A percentile compares a stretch with the other conserved stretches of the same genome.
Conservation (phyloP, 2,888 invertebrate species). For the Itoplectis maculator region DNA sequence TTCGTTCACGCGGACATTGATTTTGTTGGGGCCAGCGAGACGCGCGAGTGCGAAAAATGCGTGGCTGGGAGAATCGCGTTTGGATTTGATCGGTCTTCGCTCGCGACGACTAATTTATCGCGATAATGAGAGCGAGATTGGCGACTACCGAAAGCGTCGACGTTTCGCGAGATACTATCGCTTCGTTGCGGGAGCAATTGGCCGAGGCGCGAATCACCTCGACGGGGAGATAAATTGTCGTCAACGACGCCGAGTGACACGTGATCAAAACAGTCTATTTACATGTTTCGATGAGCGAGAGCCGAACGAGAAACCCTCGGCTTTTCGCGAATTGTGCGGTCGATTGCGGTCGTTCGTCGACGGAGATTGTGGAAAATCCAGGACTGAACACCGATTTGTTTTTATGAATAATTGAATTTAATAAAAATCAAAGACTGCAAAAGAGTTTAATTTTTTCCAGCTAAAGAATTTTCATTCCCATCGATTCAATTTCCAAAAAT, state of each 20-base stretch:
- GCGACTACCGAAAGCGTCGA: constrained; percentile 30
- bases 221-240: constrained; percentile 55
- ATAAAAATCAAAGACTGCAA: no score
- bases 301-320: background rate
- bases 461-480: no score
- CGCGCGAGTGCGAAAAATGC: background rate
- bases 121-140: constrained; percentile 22
- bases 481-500: background rate
- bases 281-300: constrained; percentile 35
- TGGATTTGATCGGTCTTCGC: background rate
- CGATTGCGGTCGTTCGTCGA: background rate
- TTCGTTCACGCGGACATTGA: constrained; percentile 4
- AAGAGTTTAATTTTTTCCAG: no score
- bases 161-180: constrained; percentile 57
- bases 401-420: no score
- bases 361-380: background rate
- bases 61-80: background rate
- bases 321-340: background rate
- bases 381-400: background rate
- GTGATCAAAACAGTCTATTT: constrained; percentile 62
- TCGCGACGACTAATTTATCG: constrained; percentile 11
- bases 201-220: constrained; percentile 43
- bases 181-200: constrained; percentile 34
- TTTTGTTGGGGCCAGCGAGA: background rate
- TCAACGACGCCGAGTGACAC: constrained; percentile 55